phyloP scores from a whole-genome alignment of 2,113 vertebrate species.

The Phocoena phocoena region DNA sequence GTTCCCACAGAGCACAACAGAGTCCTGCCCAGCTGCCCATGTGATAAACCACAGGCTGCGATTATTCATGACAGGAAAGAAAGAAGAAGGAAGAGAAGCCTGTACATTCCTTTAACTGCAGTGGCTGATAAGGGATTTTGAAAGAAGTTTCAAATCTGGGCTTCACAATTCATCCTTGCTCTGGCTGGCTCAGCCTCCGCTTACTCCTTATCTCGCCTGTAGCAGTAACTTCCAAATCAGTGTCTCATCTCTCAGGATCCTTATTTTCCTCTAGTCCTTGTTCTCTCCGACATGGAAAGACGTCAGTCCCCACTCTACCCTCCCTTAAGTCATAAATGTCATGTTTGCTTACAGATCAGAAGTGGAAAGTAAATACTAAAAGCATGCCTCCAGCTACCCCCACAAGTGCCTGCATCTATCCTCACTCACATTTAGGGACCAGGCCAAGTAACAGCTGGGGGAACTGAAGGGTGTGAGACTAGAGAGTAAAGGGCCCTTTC shows the following conservation, averaged over 20 bases:
- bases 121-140: background rate
- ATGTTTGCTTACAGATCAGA: slow-evolving; percentile 7
- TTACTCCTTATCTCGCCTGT: background rate
- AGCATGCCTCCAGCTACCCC: background rate
- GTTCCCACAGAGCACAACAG: background rate
- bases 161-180: background rate
- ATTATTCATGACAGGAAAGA: background rate
- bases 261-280: background rate
- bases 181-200: background rate
- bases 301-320: background rate
- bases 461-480: no score
- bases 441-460: background rate
- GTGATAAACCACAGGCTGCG: background rate
- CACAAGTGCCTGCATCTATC: background rate
- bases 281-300: background rate
- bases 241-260: background rate
- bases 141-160: background rate
- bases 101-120: background rate
- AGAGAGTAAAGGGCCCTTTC: background rate
- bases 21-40: background rate
- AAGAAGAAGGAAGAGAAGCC: background rate
- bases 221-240: background rate
- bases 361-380: background rate
- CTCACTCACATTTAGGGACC: background rate
- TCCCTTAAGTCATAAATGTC: background rate